Percentiles rank a stretch among this genome's conserved stretches.
Conservation (phyloP, 2,888 invertebrate species). For the Melinopterus prodromus region DNA sequence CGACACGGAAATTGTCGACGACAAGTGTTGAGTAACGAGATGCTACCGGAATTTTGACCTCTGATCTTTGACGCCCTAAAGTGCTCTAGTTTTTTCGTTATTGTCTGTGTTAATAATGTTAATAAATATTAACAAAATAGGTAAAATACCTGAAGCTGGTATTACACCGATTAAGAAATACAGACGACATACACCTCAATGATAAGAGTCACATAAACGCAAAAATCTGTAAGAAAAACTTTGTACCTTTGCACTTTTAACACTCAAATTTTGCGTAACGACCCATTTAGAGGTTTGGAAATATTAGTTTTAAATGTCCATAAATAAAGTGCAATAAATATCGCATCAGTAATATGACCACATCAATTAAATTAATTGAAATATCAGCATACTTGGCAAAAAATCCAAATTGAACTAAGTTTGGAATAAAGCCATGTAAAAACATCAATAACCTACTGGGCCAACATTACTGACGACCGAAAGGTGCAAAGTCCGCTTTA, state of each 20-base stretch:
- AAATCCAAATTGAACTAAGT: background rate
- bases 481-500: background rate
- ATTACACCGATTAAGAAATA: no score
- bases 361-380: background rate
- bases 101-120: no score
- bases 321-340: background rate
- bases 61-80: background rate
- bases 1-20: background rate
- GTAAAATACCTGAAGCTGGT: no score
- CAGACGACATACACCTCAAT: no score
- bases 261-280: no score
- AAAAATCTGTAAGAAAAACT: no score
- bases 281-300: no score
- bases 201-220: no score
- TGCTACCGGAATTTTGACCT: background rate
- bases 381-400: background rate
- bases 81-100: no score
- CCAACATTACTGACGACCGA: background rate
- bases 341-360: background rate
- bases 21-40: background rate
- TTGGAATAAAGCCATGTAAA: background rate
- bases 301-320: no score
- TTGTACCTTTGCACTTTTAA: no score
- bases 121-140: no score
- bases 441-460: background rate